Conservation (phyloP, 2,797 vertebrate species). For the Megalops cyprinoides region DNA sequence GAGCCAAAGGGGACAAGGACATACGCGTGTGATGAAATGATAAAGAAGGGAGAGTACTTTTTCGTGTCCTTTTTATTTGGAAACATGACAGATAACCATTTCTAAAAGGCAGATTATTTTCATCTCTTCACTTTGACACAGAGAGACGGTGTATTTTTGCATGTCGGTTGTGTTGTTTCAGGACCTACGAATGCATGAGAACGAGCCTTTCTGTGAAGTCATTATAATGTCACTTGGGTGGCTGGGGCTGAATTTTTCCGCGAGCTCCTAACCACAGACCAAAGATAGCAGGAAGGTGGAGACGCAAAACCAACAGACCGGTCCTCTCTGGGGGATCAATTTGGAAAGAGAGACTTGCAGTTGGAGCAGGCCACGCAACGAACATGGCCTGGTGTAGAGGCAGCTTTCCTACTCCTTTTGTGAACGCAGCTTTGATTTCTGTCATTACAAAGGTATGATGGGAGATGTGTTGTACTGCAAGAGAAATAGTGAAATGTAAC, state of each 20-base stretch:
- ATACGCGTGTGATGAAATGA: neutral
- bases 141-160: slow-evolving; percentile 1
- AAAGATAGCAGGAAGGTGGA: slow-evolving; percentile 21
- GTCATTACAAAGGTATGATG: neutral
- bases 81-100: neutral
- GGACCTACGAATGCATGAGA: neutral
- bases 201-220: slow-evolving; percentile 5
- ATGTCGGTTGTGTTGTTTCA: slow-evolving; percentile 14
- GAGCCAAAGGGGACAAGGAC: neutral
- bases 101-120: neutral
- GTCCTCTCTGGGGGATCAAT: neutral
- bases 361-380: neutral
- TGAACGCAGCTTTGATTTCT: neutral
- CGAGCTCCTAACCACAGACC: slow-evolving; percentile 8
- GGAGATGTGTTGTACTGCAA: neutral
- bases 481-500: neutral
- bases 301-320: neutral
- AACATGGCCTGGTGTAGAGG: neutral
- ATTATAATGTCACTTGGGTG: slow-evolving; percentile 11
- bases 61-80: neutral
- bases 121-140: no score
- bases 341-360: neutral
- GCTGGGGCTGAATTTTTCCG: slow-evolving; percentile 1
- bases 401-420: neutral
- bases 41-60: neutral